Base-by-base conservation (phyloP, 1,140 invertebrate species). In the Planococcus citri region DNA sequence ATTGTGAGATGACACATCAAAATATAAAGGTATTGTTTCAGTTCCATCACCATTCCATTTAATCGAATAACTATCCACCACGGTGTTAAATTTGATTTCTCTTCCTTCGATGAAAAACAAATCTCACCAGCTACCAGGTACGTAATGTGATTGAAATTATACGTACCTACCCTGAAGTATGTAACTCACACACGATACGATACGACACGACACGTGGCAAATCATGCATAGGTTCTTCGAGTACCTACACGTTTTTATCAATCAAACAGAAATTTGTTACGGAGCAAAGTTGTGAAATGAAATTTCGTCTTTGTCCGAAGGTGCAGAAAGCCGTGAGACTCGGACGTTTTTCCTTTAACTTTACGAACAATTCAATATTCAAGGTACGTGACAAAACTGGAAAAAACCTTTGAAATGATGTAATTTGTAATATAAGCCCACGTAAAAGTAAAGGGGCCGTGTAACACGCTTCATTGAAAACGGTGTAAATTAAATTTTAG, bases 371-470 rank as follows among this genome's bases (percentile, higher is more conserved):
- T 64, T 20, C 60, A 64, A 64, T 64, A 64, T 64, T 27, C 60
- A 64, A 51, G 41, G 41, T 64, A 64, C 60, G 60, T 64, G 60
- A 64, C 60, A 25, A 64, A 64, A 64, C 60, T 64, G 22, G 25
- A 64, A 64, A 64, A 64, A 24, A 24, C 25, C 10, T 64, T 64
- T 27, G 25, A 64, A 64, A 25, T 24, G 60, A 25, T 64, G 60
- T 64, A 64, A 64, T 64, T 64, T 64, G 60, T 64, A 64, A 64
- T 64, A 64, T 64, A 27, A 64, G 60, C 60, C 60, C 60, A 64
- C 60, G 60, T 64, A 64, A 20, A 14, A 64, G 60, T 64, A 24
- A 20, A 20, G 60, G 4, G 6, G 25, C 12, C n/a, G 6, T 24
- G 60, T 64, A 64, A 64, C 60, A 64, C 60, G 60, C 60, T 27